Evolutionary conservation across 2,888 invertebrate species (phyloP), one percentile per base, ranked within the genome.

Genomic region (Stomorhina lunata): DNA sequence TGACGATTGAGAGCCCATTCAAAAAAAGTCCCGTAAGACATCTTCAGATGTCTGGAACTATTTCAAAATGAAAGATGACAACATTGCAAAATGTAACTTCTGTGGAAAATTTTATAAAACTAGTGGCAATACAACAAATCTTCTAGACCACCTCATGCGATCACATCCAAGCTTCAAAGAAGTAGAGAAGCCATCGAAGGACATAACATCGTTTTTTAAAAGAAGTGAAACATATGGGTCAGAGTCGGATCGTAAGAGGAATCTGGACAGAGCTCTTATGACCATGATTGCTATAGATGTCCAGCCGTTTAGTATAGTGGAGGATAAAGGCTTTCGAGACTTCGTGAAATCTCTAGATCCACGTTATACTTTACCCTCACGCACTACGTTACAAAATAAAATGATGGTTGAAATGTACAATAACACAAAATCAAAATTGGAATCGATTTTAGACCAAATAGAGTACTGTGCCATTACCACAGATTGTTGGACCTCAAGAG

Each of bases 301-400:
- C 77, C 87, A 88, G 68, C 87, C 88, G 27, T 86, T 88, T 68
- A 84, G 81, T 61, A 85, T 88, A 34, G 88, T 88, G n/a, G n/a
- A n/a, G n/a, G n/a, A n/a, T n/a, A 63, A 78, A 75, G 87, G 88
- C 65, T 88, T 88, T 84, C 78, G 69, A 80, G 80, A 86, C 66
- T 87, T 88, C 50, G 81, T 87, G 32, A 75, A 85, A 66, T 80
- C 78, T 66, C 71, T 88, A 50, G 86, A 86, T 82, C 86, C 87
- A n/a, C 80, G 81, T 9, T 88, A 87, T 84, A 78, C 37, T 34
- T 72, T 89, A 55, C 87, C 87, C 43, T 84, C 80, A 20, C 80
- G 87, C 17, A 87, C 84, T 71, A 85, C 82, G 29, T 61, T 88
- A 34, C 84, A 85, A 61, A 80, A 85, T 55, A 83, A 63, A 10